Evolutionary conservation across 2,113 vertebrate genomes (phyloP).

Genomic region (Antigone vipio): DNA sequence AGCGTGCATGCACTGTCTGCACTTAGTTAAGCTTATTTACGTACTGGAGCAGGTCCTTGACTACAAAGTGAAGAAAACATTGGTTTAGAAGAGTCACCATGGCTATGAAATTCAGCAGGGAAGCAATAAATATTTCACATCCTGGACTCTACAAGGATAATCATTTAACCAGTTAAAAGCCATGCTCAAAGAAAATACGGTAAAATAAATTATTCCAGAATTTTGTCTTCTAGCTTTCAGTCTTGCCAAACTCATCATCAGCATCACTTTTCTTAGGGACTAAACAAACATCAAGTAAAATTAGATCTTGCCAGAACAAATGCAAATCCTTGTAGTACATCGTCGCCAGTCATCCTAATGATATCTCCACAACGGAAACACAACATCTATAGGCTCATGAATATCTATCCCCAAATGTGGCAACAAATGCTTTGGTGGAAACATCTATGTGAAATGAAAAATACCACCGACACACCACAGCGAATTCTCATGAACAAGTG

Average conservation of each 20-base stretch:
- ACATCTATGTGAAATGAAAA: background rate
- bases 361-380: background rate
- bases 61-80: background rate
- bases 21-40: background rate
- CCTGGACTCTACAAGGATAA: background rate
- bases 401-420: background rate
- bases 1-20: rapidly evolving
- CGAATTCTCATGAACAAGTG: background rate
- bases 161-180: background rate
- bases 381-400: background rate
- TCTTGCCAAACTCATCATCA: background rate
- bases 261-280: background rate
- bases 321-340: background rate
- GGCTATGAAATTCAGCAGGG: background rate
- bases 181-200: rapidly evolving
- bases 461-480: background rate
- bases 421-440: background rate
- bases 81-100: background rate
- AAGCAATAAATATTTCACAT: background rate
- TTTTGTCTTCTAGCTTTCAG: background rate
- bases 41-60: background rate
- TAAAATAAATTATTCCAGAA: background rate
- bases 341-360: background rate
- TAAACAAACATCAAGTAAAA: background rate
- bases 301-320: background rate